phyloP scores from a whole-genome alignment of 2,113 vertebrate species.

The Cariama cristata region DNA sequence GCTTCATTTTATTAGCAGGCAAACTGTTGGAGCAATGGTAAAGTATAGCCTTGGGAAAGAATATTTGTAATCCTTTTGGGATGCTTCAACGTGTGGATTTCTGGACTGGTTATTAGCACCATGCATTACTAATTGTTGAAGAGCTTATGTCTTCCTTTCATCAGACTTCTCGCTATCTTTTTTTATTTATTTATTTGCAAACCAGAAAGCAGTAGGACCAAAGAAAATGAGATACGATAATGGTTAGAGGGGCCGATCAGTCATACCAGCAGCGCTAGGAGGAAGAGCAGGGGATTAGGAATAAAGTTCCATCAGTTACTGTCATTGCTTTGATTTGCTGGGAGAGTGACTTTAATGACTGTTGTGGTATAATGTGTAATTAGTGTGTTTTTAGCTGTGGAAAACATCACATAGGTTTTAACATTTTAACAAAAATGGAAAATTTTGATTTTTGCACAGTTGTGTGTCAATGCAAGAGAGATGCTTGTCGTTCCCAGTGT shows the following conservation, averaged over 20 bases:
- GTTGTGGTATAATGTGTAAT: not conserved
- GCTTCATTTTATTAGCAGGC: constrained; percentile 30
- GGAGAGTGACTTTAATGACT: not conserved
- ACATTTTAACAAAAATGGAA: not conserved
- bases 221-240: not conserved
- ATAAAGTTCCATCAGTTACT: not conserved
- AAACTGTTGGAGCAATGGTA: not conserved
- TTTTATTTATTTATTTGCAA: not conserved
- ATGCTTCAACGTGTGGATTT: not conserved
- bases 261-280: not conserved
- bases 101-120: not conserved
- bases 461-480: not conserved
- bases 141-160: not conserved
- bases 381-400: not conserved
- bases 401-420: not conserved
- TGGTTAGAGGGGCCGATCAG: not conserved
- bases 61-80: not conserved
- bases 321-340: not conserved
- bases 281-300: not conserved
- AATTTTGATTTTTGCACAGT: not conserved
- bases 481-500: not conserved
- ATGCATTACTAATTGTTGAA: not conserved
- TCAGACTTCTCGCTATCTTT: not conserved
- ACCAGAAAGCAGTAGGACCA: not conserved
- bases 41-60: constrained; percentile 19